Evolutionary conservation across 2,888 invertebrate genomes (phyloP).

Genomic region (Prostheceraeus crozeri): DNA sequence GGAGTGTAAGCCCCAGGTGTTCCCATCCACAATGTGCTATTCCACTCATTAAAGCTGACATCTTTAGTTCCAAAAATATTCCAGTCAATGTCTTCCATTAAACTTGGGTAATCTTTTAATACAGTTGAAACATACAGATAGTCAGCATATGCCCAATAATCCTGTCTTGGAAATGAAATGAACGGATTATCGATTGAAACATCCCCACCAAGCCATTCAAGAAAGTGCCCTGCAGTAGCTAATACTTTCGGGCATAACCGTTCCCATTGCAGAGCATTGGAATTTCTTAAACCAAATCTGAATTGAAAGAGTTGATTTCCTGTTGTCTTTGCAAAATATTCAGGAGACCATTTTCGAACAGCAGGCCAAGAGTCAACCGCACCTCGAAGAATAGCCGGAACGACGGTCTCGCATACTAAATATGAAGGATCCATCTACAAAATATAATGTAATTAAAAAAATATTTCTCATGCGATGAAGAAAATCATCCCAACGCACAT

Average conservation of each 20-base stretch:
- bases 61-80: conserved; percentile 7
- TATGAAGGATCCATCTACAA: no score
- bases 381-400: not conserved
- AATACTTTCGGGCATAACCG: not conserved
- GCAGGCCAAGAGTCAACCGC: conserved; percentile 8
- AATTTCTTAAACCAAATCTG: conserved; percentile 9
- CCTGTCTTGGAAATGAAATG: not conserved
- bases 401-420: no score
- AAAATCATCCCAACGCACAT: no score
- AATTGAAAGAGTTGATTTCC: not conserved
- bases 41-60: not conserved
- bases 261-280: not conserved
- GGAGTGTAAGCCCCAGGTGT: conserved; percentile 79
- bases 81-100: conserved; percentile 34
- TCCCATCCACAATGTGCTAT: conserved; percentile 66
- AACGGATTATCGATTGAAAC: not conserved
- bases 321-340: conserved; percentile 27
- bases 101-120: not conserved
- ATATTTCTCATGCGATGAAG: no score
- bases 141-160: conserved; percentile 35
- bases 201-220: not conserved
- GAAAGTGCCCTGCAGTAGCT: not conserved
- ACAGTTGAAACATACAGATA: conserved; percentile 30
- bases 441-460: no score
- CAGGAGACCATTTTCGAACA: conserved; percentile 17